Evolutionary conservation across 2,113 vertebrate genomes (phyloP).

Genomic region (Silurus meridionalis): DNA sequence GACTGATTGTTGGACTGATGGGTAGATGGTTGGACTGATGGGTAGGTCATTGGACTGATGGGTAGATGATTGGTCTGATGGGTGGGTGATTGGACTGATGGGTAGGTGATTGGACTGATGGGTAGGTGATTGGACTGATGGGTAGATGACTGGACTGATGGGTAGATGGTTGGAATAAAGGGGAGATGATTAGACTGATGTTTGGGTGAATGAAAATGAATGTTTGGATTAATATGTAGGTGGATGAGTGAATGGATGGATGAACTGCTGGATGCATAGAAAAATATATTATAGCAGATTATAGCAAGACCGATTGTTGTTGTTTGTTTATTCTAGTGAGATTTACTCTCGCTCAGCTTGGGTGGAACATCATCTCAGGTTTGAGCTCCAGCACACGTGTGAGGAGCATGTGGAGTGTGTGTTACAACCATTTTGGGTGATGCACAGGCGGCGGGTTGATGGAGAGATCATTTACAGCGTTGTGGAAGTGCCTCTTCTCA

Average conservation of each 20-base stretch:
- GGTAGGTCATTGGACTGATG: neutral
- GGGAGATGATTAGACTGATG: too few relatives aligned
- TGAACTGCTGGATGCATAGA: neutral
- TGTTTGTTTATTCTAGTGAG: neutral
- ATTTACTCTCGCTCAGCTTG: neutral
- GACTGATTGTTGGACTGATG: too few relatives aligned
- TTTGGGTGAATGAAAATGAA: neutral
- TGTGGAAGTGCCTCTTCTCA: neutral
- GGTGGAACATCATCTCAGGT: neutral
- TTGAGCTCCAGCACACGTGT: neutral
- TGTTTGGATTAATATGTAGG: neutral
- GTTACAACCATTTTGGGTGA: conserved; percentile 30
- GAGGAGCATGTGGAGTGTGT: neutral
- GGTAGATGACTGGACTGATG: neutral
- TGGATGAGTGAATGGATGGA: neutral
- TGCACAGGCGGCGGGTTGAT: neutral
- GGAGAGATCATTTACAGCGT: neutral
- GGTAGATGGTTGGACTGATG: neutral
- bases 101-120: neutral
- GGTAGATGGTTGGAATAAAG: too few relatives aligned
- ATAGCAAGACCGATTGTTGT: neutral
- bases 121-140: neutral
- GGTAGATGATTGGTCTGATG: neutral
- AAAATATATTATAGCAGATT: neutral
- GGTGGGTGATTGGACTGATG: neutral